Base-by-base conservation (phyloP, 2,113 vertebrate genomes). In the Oryzias javanicus region DNA sequence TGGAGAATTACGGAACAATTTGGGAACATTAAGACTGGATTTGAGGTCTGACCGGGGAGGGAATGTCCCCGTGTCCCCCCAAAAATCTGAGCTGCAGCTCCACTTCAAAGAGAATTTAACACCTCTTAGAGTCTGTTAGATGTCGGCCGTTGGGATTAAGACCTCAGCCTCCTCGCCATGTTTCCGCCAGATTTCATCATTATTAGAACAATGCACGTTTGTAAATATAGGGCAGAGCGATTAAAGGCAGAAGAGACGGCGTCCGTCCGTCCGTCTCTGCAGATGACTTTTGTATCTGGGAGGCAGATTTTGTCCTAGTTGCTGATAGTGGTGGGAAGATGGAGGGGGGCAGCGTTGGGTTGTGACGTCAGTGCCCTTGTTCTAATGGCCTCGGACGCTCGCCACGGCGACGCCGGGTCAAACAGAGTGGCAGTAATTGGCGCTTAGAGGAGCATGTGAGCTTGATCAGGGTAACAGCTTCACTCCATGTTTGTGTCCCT, bases 221-320 rank as follows among this genome's bases (percentile, higher is more conserved):
- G 15, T 53, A 47, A 58, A 54, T 16, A 13, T 24, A 15, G 5
- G 19, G 44, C 22, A 25, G 35, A 18, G 19, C 0, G 17, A 60
- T 41, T 19, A 0, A 58, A 17, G 42, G 20, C 24, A 42, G 42
- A 48, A 55, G 45, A 60, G 59, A 8, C 13, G 2, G n/a, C 50
- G 35, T 44, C 50, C 0, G 6, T 16, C 22, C 40, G 42, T 47
- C 45, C 49, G 60, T 60, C 57, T 49, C 44, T 52, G n/a, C 14
- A 44, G 41, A 66, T 41, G 57, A 60, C 54, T 22, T 47, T 65
- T 55, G 62, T 69, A 59, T 72, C 74, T 67, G 17, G 60, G 58
- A 75, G 76, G 72, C 71, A 71, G 55, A 67, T 68, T 75, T 58
- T 72, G 72, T 62, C 70, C 74, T 61, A 74, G 20, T 64, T 70